Conservation (phyloP, 2,888 invertebrate species). For the Thyatira batis region DNA sequence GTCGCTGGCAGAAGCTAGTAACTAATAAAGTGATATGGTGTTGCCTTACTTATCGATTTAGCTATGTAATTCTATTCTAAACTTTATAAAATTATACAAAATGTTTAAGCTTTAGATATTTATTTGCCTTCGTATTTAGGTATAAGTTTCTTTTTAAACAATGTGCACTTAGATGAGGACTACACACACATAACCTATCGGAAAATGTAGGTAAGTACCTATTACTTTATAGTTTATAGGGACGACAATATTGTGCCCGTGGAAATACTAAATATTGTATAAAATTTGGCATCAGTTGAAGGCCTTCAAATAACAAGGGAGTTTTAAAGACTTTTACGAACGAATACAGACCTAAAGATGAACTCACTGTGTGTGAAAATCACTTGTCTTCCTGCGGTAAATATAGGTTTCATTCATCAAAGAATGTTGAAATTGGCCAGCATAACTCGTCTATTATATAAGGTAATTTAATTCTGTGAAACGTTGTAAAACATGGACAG, state of each 20-base stretch:
- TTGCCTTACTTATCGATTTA: too few relatives aligned
- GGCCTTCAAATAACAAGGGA: not conserved
- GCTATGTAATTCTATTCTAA: too few relatives aligned
- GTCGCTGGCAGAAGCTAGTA: too few relatives aligned
- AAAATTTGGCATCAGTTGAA: too few relatives aligned
- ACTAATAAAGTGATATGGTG: too few relatives aligned
- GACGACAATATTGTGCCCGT: not conserved
- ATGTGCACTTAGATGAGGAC: not conserved
- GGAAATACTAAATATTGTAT: not conserved
- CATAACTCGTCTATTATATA: not conserved
- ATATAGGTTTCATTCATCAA: not conserved
- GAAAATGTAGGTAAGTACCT: too few relatives aligned
- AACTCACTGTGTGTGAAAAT: not conserved
- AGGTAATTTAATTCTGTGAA: conserved; percentile 53
- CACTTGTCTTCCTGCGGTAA: not conserved
- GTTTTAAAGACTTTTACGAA: not conserved
- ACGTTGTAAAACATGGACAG: conserved; percentile 45
- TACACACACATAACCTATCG: not conserved
- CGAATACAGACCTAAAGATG: not conserved
- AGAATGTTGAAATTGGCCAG: not conserved
- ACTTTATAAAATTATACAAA: too few relatives aligned
- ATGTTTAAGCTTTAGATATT: too few relatives aligned
- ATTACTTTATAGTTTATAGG: not conserved
- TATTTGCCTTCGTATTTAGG: too few relatives aligned
- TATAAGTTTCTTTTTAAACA: too few relatives aligned